phyloP scores from a whole-genome alignment of 2,797 vertebrate species.

The Enteromius unitaeniatus region DNA sequence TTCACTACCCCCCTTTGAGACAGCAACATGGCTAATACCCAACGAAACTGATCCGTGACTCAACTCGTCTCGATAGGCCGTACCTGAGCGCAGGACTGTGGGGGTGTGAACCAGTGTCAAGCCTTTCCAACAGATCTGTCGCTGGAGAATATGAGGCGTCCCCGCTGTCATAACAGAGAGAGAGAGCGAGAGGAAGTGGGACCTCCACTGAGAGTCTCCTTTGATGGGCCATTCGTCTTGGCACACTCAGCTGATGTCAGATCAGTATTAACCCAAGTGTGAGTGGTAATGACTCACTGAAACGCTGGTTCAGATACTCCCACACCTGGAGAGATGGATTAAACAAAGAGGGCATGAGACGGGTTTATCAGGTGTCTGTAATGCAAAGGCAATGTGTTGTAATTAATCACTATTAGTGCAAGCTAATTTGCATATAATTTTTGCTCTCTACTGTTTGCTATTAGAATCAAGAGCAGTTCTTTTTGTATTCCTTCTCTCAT shows the following conservation, averaged over 20 bases:
- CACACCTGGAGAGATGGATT: conserved; percentile 35
- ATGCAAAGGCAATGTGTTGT: not conserved
- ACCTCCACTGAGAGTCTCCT: conserved; percentile 6
- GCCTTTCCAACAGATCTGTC: conserved; percentile 17
- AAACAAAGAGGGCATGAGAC: not conserved
- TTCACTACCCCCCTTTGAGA: not conserved
- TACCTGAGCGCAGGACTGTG: conserved; percentile 22
- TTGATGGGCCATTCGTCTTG: conserved; percentile 36
- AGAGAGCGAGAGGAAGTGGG: not conserved
- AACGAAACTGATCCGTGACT: conserved; percentile 22
- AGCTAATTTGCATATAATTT: not conserved
- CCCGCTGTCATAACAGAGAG: conserved; percentile 44
- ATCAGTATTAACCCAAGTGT: conserved; percentile 32
- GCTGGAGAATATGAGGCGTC: not conserved
- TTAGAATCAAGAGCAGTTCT: not conserved
- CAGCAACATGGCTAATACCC: conserved; percentile 34
- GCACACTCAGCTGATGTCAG: conserved; percentile 27
- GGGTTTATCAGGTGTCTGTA: not conserved
- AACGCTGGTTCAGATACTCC: conserved; percentile 20
- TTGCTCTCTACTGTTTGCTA: not conserved
- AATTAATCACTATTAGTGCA: conserved; percentile 20
- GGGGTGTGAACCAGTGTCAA: conserved; percentile 31
- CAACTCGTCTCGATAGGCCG: conserved; percentile 4
- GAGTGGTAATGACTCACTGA: conserved; percentile 42
- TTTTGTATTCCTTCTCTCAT: not conserved